These are phyloP conservation scores for Oncorhynchus nerka DNA, from an alignment of 2,113 vertebrate species.

Conservation along the genomic window DNA sequence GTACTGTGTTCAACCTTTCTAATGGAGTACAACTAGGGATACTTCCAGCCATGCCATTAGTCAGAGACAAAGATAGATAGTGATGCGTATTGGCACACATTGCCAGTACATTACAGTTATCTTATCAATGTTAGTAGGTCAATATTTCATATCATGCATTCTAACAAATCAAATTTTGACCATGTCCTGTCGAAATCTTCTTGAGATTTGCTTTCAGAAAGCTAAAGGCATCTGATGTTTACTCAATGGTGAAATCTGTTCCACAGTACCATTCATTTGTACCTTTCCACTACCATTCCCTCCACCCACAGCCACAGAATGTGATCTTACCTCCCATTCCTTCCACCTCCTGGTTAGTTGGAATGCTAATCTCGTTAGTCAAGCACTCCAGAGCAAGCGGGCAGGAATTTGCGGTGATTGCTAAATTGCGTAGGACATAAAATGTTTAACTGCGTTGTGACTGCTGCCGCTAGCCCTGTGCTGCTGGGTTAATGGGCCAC, in stretches of 20 bases:
- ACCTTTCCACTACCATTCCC: background rate
- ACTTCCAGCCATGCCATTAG: too few relatives aligned
- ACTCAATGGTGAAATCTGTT: background rate
- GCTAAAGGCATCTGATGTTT: background rate
- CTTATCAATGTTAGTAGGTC: background rate
- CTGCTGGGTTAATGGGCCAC: constrained; percentile 4
- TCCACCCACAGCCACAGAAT: background rate
- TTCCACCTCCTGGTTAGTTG: constrained; percentile 2
- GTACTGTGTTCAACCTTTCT: too few relatives aligned
- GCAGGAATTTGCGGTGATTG: constrained; percentile 20
- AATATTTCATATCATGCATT: background rate
- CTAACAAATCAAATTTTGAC: background rate
- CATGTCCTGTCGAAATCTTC: background rate
- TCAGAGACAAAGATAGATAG: too few relatives aligned
- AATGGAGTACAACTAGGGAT: too few relatives aligned
- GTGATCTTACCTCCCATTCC: background rate
- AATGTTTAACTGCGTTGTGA: constrained; percentile 20
- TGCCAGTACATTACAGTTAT: background rate
- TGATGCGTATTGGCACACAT: too few relatives aligned
- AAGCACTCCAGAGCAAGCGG: constrained; percentile 38
- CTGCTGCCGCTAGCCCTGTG: background rate
- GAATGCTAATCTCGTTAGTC: constrained; percentile 47
- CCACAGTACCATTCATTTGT: too few relatives aligned
- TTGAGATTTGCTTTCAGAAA: background rate
- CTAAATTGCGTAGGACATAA: constrained; percentile 37